Evolutionary conservation across 1,140 invertebrate genomes (phyloP).

Genomic region (Trichogramma pretiosum): DNA sequence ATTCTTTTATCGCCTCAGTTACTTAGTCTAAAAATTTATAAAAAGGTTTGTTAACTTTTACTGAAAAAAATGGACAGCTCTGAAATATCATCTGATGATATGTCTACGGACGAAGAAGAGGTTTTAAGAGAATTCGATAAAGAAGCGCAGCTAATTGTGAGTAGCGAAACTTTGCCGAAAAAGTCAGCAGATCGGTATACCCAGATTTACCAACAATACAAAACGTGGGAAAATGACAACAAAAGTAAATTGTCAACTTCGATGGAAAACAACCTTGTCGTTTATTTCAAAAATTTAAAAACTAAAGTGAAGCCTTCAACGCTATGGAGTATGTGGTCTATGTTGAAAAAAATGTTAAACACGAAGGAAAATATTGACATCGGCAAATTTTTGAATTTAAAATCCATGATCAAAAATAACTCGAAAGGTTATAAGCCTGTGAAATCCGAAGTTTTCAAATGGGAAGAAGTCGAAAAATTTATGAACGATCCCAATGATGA

Average conservation of each 20-base stretch:
- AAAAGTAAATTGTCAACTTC: background rate
- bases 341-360: slow-evolving; percentile 12
- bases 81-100: too few relatives aligned
- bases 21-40: too few relatives aligned
- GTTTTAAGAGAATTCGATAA: background rate
- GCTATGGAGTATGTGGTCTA: too few relatives aligned
- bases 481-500: slow-evolving; percentile 9
- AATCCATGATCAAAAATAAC: slow-evolving; percentile 15
- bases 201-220: background rate
- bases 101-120: too few relatives aligned
- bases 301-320: background rate
- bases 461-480: slow-evolving; percentile 12
- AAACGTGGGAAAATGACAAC: background rate
- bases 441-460: slow-evolving; percentile 12
- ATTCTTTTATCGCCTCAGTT: too few relatives aligned
- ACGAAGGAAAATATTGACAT: slow-evolving; percentile 15
- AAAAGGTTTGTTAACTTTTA: too few relatives aligned
- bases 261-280: too few relatives aligned
- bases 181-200: too few relatives aligned
- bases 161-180: slow-evolving; percentile 3
- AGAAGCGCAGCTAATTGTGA: background rate
- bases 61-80: too few relatives aligned
- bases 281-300: background rate
- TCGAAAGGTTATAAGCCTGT: slow-evolving; percentile 12
- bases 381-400: slow-evolving; percentile 14